phyloP scores from a whole-genome alignment of 2,888 invertebrate species.

The Drosophila leonis region DNA sequence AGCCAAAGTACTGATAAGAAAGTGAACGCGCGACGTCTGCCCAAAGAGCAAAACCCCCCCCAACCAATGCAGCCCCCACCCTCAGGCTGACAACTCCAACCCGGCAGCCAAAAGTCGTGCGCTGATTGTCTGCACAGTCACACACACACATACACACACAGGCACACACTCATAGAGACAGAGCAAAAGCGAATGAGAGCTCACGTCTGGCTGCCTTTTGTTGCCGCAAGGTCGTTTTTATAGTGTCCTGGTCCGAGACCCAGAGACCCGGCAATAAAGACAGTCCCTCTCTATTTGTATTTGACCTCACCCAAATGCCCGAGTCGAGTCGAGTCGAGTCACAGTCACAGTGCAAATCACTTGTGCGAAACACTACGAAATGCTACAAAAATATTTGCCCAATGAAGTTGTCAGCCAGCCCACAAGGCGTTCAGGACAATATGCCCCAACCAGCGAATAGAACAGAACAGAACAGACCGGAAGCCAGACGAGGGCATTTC shows the following conservation, averaged over 20 bases:
- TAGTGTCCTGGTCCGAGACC: slow-evolving; percentile 61
- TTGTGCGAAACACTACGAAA: slow-evolving; percentile 77
- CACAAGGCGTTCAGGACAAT: slow-evolving; percentile 21
- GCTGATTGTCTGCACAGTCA: slow-evolving; percentile 53
- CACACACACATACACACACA: slow-evolving; percentile 19
- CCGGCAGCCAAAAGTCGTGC: slow-evolving; percentile 69
- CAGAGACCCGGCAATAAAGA: slow-evolving; percentile 52
- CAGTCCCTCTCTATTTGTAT: slow-evolving; percentile 61
- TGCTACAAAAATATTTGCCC: slow-evolving; percentile 82
- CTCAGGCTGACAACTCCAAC: slow-evolving; percentile 33
- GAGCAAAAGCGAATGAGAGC: slow-evolving; percentile 39
- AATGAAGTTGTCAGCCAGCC: slow-evolving; percentile 66
- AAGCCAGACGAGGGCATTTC: slow-evolving; percentile 22
- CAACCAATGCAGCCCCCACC: slow-evolving; percentile 12
- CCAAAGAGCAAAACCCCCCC: slow-evolving; percentile 37
- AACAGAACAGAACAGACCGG: neutral
- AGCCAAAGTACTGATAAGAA: slow-evolving; percentile 76
- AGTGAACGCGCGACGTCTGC: slow-evolving; percentile 60
- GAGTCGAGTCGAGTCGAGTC: slow-evolving; percentile 21
- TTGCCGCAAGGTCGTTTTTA: slow-evolving; percentile 80
- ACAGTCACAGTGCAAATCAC: slow-evolving; percentile 65
- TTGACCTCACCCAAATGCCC: slow-evolving; percentile 65
- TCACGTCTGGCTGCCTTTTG: slow-evolving; percentile 69
- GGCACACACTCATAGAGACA: slow-evolving; percentile 8
- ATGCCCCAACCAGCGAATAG: slow-evolving; percentile 5